phyloP scores from a whole-genome alignment of 2,888 invertebrate genomes.

The Rambutsinella grinnellia region DNA sequence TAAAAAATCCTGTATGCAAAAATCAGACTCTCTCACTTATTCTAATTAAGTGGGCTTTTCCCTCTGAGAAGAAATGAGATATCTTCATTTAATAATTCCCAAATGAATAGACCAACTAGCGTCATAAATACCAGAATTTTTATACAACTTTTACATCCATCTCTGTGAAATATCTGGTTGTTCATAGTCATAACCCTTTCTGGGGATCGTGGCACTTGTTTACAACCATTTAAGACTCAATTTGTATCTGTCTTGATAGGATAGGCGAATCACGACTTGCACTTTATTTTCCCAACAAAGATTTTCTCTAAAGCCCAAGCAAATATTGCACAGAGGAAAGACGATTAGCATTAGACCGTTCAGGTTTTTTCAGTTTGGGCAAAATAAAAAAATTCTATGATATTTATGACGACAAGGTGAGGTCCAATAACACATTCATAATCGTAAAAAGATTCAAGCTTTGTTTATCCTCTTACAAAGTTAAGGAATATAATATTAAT shows the following conservation, averaged over 20 bases:
- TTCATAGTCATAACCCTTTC: not conserved
- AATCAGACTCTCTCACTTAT: not conserved
- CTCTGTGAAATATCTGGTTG: not conserved
- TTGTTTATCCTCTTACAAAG: conserved; percentile 16
- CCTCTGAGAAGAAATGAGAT: not conserved
- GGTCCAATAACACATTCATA: conserved; percentile 46
- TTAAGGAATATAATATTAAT: not conserved
- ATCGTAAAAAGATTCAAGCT: conserved; percentile 32
- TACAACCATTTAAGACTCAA: not conserved
- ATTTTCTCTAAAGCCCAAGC: not conserved
- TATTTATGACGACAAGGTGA: conserved; percentile 52
- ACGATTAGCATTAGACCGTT: conserved; percentile 15
- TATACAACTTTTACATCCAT: not conserved
- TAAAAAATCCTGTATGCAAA: too few relatives aligned
- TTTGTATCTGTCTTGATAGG: conserved; percentile 20
- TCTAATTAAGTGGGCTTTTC: not conserved
- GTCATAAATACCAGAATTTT: too few relatives aligned
- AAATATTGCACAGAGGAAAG: conserved; percentile 29
- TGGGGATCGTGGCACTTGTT: not conserved
- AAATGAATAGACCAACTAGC: not conserved
- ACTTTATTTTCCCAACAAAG: conserved; percentile 14
- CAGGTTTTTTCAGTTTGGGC: not conserved
- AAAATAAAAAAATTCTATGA: not conserved
- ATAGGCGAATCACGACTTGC: conserved; percentile 50
- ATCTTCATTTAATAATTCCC: not conserved